A percentile compares a stretch with the other conserved stretches of the same genome.
phyloP scores from a whole-genome alignment of 2,888 invertebrate species.

The Calephelis perditalis region DNA sequence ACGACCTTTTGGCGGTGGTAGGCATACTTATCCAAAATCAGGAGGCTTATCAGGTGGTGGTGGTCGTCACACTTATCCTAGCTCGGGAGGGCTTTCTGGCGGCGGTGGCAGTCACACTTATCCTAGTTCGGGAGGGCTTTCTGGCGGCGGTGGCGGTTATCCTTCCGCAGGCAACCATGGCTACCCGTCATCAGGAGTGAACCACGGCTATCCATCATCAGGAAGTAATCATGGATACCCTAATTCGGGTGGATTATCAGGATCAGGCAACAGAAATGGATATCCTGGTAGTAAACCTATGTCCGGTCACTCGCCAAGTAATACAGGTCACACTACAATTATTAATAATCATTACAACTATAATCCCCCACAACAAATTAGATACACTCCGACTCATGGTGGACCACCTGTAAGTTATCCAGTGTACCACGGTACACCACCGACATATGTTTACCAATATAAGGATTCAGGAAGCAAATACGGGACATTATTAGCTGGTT shows the following conservation, averaged over 20 bases:
- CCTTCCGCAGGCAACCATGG: slow-evolving; percentile 30
- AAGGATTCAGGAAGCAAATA: slow-evolving; percentile 66
- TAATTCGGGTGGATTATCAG: slow-evolving; percentile 30
- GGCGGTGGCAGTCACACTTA: slow-evolving; percentile 36
- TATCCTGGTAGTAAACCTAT: slow-evolving; percentile 36
- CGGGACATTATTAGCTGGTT: slow-evolving; percentile 57
- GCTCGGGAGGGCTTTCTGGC: slow-evolving; percentile 42
- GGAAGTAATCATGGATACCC: slow-evolving; percentile 34
- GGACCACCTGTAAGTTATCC: slow-evolving; percentile 49
- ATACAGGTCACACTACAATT: slow-evolving; percentile 40
- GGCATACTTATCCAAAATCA: slow-evolving; percentile 37
- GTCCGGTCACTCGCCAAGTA: slow-evolving; percentile 32
- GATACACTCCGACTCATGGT: slow-evolving; percentile 49
- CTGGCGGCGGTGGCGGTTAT: slow-evolving; percentile 33
- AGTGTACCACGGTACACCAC: slow-evolving; percentile 57
- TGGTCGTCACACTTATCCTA: slow-evolving; percentile 44
- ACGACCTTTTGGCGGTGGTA: slow-evolving; percentile 35
- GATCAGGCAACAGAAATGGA: slow-evolving; percentile 32
- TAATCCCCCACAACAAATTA: slow-evolving; percentile 57
- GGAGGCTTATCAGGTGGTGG: slow-evolving; percentile 38
- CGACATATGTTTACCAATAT: slow-evolving; percentile 61
- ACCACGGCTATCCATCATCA: slow-evolving; percentile 35
- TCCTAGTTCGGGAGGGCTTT: slow-evolving; percentile 39
- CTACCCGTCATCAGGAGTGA: slow-evolving; percentile 34
- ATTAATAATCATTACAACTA: slow-evolving; percentile 58